Conservation (phyloP, 2,113 vertebrate species). For the Sigmodon hispidus region DNA sequence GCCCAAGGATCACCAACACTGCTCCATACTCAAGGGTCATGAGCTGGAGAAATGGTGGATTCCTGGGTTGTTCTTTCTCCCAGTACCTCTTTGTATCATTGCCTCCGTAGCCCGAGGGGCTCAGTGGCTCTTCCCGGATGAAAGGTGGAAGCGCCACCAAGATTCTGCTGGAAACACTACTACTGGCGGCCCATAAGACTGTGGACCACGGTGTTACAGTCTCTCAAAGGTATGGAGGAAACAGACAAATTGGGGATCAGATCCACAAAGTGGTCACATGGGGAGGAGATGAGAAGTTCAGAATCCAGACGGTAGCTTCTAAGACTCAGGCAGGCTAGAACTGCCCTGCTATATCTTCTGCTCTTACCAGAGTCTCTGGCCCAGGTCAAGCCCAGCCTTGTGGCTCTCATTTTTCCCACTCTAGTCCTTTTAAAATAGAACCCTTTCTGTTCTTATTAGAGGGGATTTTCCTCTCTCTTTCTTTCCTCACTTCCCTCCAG, state of each 20-base stretch:
- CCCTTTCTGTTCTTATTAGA: neutral
- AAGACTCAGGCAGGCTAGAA: neutral
- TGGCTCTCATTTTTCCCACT: neutral
- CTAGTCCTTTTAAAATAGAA: neutral
- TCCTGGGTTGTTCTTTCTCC: neutral
- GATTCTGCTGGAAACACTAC: slow-evolving; percentile 87
- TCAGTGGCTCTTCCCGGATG: slow-evolving; percentile 90
- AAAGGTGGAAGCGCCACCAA: slow-evolving; percentile 90
- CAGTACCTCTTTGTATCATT: neutral
- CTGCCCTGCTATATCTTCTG: neutral
- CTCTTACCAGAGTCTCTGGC: neutral
- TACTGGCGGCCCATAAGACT: slow-evolving; percentile 85
- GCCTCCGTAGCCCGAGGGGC: slow-evolving; percentile 85
- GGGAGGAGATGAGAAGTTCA: neutral
- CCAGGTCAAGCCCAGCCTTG: neutral
- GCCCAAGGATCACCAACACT: neutral
- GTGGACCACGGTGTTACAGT: slow-evolving; percentile 62
- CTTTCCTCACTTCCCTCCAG: neutral
- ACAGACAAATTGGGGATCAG: neutral
- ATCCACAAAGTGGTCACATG: too few relatives aligned
- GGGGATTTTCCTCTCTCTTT: too few relatives aligned
- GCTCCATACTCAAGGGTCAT: neutral
- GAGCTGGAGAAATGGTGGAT: neutral
- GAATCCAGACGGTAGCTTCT: neutral
- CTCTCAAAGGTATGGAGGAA: slow-evolving; percentile 71